A percentile compares a stretch with the other conserved stretches of the same genome.
phyloP scores from a whole-genome alignment of 2,888 invertebrate genomes.

The Ligdia adustata region DNA sequence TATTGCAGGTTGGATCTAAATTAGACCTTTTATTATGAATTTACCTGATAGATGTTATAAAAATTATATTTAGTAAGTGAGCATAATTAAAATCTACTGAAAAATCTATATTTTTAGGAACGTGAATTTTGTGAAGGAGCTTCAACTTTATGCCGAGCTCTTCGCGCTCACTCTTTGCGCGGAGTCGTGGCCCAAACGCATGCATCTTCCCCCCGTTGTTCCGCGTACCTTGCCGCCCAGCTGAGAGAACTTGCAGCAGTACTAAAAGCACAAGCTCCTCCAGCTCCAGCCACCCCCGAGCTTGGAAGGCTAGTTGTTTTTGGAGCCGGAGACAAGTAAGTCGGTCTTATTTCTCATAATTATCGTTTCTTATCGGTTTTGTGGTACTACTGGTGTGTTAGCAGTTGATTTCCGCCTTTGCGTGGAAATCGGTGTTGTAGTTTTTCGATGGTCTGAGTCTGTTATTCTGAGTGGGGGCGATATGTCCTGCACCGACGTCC shows the following conservation, averaged over 20 bases:
- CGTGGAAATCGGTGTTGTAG: no score
- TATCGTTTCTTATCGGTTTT: no score
- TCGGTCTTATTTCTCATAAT: no score
- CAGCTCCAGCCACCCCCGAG: constrained; percentile 67
- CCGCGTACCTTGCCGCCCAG: constrained; percentile 89
- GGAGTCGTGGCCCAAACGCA: constrained; percentile 92
- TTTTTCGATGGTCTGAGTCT: no score
- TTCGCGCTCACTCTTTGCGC: constrained; percentile 86
- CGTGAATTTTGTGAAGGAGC: constrained; percentile 92
- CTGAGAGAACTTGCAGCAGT: constrained; percentile 69
- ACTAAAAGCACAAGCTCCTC: constrained; percentile 58
- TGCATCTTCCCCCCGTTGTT: constrained; percentile 90
- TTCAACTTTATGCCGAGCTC: constrained; percentile 88
- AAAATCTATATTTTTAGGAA: constrained; percentile 85
- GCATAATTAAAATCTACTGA: no score
- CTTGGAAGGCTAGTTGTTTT: constrained; percentile 75
- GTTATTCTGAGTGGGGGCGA: no score
- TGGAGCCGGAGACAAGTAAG: constrained; percentile 78
- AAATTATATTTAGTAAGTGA: no score
- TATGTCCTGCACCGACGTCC: no score
- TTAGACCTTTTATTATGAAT: no score
- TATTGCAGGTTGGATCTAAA: constrained; percentile 67
- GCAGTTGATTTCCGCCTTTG: no score
- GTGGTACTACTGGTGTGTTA: no score
- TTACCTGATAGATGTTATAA: no score